Conservation (phyloP, 30 jellyfish, hydroid and myxozoan genomes). For the Aurelia aurita complex sp. Pacific region DNA sequence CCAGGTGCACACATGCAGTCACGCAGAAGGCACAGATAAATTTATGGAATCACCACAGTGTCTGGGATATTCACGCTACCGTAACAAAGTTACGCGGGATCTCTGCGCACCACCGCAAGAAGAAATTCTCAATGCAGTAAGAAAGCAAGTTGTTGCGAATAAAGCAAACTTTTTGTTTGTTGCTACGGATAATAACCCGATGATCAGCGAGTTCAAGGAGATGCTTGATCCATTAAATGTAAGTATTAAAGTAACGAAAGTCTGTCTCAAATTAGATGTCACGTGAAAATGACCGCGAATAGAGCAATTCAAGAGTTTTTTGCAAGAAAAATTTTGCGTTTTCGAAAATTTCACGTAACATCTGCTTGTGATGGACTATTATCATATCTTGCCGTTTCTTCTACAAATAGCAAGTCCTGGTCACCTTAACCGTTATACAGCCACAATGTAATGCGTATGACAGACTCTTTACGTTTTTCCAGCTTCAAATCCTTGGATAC, state of each 20-base stretch:
- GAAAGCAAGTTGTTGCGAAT: not conserved
- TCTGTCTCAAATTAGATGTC: no score
- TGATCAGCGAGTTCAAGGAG: slow-evolving; percentile 43
- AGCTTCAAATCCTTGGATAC: no score
- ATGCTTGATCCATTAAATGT: slow-evolving; percentile 20
- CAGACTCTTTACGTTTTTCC: no score
- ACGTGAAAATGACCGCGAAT: no score
- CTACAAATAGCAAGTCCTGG: no score
- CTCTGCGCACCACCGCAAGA: slow-evolving; percentile 62
- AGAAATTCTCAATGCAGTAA: slow-evolving; percentile 1
- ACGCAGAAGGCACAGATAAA: slow-evolving; percentile 46
- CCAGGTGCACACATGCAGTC: slow-evolving; percentile 24
- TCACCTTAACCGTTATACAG: no score
- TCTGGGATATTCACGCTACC: slow-evolving; percentile 25
- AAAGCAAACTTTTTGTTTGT: slow-evolving; percentile 35
- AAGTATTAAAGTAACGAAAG: not conserved
- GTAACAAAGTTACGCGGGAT: slow-evolving; percentile 29
- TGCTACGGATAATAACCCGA: slow-evolving; percentile 64
- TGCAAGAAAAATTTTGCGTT: no score
- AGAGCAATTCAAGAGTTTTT: no score
- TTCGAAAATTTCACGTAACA: no score
- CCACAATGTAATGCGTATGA: no score
- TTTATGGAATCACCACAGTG: slow-evolving; percentile 73
- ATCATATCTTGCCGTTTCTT: no score
- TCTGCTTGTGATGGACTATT: no score